Evolutionary conservation across 2,888 invertebrate species (phyloP), one percentile per base, ranked within the genome.

Genomic region (Euplexia lucipara): DNA sequence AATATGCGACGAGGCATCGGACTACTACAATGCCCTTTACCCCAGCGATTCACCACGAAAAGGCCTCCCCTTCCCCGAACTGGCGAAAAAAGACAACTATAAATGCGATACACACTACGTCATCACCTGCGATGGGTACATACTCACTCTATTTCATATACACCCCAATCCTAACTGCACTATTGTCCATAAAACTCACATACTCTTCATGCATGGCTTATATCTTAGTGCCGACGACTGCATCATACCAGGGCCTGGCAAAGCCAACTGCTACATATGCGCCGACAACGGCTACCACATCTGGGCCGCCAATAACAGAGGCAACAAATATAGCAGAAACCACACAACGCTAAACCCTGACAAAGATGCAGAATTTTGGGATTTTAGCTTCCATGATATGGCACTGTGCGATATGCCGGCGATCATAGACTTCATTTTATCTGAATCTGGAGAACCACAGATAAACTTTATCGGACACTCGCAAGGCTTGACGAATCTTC

Each of bases 161-260:
- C 14, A 48, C 32, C 32, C 48, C 48, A 48, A 48, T 18, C 12
- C 16, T 14, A 48, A 12, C 8, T 18, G 32, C n/a, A 4, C 48
- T 14, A 6, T 7, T 12, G 10, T 48, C 18, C 18, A 34, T 7
- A 3, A 5, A 14, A 18, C 2, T 10, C 32, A 9, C 18, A 12
- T 10, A 34, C 48, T 41, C 81, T 12, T 16, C 14, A 14, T 20
- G 4, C 12, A 8, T 9, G 49, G 49, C 9, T 8, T 49, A 34
- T 20, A 35, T 7, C 34, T 49, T 0, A n/a, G 16, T 12, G 2
- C 20, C 4, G 20, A 14, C n/a, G 49, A 49, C 10, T 34, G 35
- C 12, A 34, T 49, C 3, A 49, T 49, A 14, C 35, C 49, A 2
- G 49, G 49, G 4, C 49, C 20, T 10, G 5, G 14, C 2, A 49